Percentiles rank a stretch among this genome's conserved stretches.
These are phyloP conservation scores for Octodonta nipae DNA, from an alignment of 2,888 invertebrate species.

Conservation along the genomic window DNA sequence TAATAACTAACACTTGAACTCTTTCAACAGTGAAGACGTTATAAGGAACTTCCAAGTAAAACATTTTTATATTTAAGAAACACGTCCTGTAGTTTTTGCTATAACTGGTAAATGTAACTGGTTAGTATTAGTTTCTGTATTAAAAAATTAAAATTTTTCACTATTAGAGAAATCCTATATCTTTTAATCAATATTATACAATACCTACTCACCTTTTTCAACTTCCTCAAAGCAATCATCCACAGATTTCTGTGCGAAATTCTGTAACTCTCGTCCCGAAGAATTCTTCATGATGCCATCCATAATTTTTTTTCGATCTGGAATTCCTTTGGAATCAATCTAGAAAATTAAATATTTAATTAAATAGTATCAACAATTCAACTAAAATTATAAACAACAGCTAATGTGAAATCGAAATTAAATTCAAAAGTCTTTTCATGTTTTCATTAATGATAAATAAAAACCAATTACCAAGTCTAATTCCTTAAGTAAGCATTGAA, in stretches of 20 bases:
- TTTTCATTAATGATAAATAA: background rate
- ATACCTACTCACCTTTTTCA: constrained; percentile 15
- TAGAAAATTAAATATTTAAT: constrained; percentile 25
- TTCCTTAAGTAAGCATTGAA: constrained; percentile 58
- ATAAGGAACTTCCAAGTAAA: too few species aligned
- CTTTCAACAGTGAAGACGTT: too few species aligned
- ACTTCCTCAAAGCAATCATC: constrained; percentile 52
- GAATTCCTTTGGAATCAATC: constrained; percentile 49
- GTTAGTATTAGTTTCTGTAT: too few species aligned
- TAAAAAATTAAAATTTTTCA: too few species aligned
- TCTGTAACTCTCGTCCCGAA: constrained; percentile 48
- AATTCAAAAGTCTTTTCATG: too few species aligned
- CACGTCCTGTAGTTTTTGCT: too few species aligned
- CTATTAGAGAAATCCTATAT: background rate
- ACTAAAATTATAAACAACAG: background rate
- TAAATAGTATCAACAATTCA: constrained; percentile 3
- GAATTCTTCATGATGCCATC: constrained; percentile 48
- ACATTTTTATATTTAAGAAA: too few species aligned
- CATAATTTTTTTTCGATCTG: constrained; percentile 50
- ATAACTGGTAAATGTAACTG: too few species aligned
- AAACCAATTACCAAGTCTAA: constrained; percentile 46
- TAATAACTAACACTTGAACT: too few species aligned
- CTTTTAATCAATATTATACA: constrained; percentile 1
- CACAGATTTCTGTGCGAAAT: constrained; percentile 57
- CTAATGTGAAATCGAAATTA: constrained; percentile 1